Percentiles rank a stretch among this genome's conserved stretches.
phyloP scores from a whole-genome alignment of 2,797 vertebrate species.

The Onychomys torridus region DNA sequence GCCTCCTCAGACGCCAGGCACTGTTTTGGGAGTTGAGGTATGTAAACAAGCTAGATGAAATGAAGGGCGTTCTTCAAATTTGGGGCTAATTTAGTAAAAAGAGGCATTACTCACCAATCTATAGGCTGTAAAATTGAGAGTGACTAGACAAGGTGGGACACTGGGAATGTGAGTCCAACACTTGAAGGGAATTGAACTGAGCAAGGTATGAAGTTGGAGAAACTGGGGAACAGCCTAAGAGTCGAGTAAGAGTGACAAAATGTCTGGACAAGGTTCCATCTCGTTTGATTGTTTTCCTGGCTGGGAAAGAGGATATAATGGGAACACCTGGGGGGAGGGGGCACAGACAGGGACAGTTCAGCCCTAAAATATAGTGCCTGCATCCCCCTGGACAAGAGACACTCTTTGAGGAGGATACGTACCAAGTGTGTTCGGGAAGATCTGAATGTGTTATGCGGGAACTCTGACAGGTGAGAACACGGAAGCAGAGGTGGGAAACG shows the following conservation, averaged over 20 bases:
- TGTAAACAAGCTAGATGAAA: neutral
- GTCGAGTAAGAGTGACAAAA: neutral
- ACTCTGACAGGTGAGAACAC: neutral
- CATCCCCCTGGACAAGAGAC: neutral
- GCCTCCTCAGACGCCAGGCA: neutral
- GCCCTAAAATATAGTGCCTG: neutral
- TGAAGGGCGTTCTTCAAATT: neutral
- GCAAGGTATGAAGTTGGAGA: neutral
- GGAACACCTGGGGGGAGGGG: neutral
- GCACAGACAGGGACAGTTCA: neutral
- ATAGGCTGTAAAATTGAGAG: neutral
- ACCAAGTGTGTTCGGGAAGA: neutral
- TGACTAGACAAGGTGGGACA: neutral
- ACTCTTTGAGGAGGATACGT: neutral
- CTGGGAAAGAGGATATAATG: neutral
- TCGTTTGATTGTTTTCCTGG: conserved; percentile 19
- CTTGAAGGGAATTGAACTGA: conserved; percentile 26
- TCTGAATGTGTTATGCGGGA: neutral
- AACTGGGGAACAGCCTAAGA: neutral
- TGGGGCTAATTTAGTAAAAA: neutral
- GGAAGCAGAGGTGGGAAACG: neutral
- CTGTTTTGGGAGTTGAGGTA: neutral
- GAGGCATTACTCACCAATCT: neutral
- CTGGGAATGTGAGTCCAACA: neutral
- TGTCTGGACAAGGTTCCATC: neutral